Evolutionary conservation across 2,113 vertebrate species (phyloP), one percentile per base, ranked within the genome.

Genomic region (Crypturellus undulatus): DNA sequence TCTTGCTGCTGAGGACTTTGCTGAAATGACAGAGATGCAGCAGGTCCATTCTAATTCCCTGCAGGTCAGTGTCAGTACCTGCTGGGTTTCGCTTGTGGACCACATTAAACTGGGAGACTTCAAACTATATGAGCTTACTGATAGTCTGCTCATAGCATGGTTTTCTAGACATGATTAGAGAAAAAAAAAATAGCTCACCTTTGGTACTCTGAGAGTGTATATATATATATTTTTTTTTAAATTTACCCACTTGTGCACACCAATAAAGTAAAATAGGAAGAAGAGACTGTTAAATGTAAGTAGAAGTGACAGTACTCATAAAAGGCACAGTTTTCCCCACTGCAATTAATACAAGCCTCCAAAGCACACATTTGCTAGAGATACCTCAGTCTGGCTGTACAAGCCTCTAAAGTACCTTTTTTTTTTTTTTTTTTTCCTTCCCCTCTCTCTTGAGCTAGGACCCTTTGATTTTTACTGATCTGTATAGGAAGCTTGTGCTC

Each of bases 41-140:
- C 71, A 6, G 63, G 98, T 98, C 98, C 98, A 98, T 97, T 79
- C 97, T 98, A 97, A 97, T 98, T 13, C 98, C 89, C 94, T 93
- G 95, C 96, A 30, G 98, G 97, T 71, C 68, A 8, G 79, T 91
- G 68, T 56, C 45, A 80, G 97, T 98, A 96, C 95, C 97, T 95
- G 97, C 90, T 87, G 96, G 98, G 98, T 83, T 98, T 98, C 97
- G 98, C 98, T 98, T 98, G 96, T 98, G 98, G 98, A 98, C 98
- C 76, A 98, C 67, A 98, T 84, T 94, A 96, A 97, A 67, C 54
- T 51, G 65, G 92, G 94, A 94, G 93, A 90, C 89, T 79, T 32
- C 3, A 58, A 4, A 68, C 36, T 36, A 16, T 73, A 2, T 94
- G 95, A 92, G 96, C 79, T 92, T 59, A 59, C 91, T 76, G 60